Conservation (phyloP, 2,797 vertebrate genomes). For the Sebastes nivosus region DNA sequence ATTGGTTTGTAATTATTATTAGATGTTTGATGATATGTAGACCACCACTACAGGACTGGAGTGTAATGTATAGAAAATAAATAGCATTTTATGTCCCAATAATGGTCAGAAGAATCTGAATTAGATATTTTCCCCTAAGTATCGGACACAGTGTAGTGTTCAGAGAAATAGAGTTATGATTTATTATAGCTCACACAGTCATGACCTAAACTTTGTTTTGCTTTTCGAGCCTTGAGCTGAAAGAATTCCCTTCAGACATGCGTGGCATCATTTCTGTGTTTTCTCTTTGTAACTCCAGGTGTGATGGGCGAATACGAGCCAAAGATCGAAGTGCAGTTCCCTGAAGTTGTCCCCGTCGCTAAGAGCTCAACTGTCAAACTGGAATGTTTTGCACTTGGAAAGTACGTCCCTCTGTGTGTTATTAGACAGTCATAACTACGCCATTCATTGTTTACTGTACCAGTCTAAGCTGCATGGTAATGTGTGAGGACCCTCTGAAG, state of each 20-base stretch:
- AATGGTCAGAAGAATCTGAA: not conserved
- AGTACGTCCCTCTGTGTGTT: constrained; percentile 84
- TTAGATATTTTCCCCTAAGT: not conserved
- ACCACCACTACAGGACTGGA: not conserved
- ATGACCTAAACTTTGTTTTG: constrained; percentile 16
- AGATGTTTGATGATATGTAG: not conserved
- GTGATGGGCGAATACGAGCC: constrained; percentile 99
- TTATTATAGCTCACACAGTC: not conserved
- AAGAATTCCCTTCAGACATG: constrained; percentile 7
- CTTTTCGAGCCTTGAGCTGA: constrained; percentile 24
- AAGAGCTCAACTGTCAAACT: constrained; percentile 91
- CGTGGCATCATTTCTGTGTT: constrained; percentile 18
- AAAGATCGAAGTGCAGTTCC: constrained; percentile 97
- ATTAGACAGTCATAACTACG: constrained; percentile 7
- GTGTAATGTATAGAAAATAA: not conserved
- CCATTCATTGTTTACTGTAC: constrained; percentile 18
- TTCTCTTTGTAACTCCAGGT: constrained; percentile 78
- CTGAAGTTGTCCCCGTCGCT: constrained; percentile 89
- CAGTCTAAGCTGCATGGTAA: constrained; percentile 20
- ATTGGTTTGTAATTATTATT: not conserved
- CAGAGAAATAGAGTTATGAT: not conserved
- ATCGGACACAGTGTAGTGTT: not conserved
- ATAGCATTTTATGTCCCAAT: constrained; percentile 1
- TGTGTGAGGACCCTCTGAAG: constrained; percentile 1
- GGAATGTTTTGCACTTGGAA: constrained; percentile 97